Evolutionary conservation across 2,888 invertebrate species (phyloP).

Genomic region (Agrilus mali): DNA sequence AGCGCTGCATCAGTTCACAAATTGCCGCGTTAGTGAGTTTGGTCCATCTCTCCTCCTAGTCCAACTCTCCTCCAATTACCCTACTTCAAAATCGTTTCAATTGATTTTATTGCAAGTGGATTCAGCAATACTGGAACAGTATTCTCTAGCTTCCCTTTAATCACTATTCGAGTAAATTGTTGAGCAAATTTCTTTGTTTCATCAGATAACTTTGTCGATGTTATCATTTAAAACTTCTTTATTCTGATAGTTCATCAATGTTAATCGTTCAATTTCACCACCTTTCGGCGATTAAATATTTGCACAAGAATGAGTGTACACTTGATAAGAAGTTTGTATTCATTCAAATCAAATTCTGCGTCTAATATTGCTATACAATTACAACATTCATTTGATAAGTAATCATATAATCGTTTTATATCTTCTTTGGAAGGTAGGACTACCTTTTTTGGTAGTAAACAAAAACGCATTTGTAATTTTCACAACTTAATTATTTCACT

Average conservation of each 20-base stretch:
- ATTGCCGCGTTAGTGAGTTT: no score
- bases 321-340: slow-evolving; percentile 7
- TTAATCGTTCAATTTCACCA: slow-evolving; percentile 11
- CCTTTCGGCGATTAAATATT: slow-evolving; percentile 12
- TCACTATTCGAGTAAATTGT: slow-evolving; percentile 5
- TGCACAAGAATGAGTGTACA: slow-evolving; percentile 10
- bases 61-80: no score
- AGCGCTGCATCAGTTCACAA: no score
- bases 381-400: slow-evolving; percentile 5
- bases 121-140: slow-evolving; percentile 2
- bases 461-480: no score
- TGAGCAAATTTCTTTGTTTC: slow-evolving; percentile 1
- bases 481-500: no score
- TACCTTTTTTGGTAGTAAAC: no score
- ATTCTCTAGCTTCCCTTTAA: no score
- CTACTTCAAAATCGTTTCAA: slow-evolving; percentile 8
- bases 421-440: slow-evolving; percentile 7
- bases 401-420: slow-evolving; percentile 6
- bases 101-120: slow-evolving; percentile 4
- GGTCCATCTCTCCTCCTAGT: no score
- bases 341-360: slow-evolving; percentile 3
- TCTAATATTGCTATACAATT: slow-evolving; percentile 1
- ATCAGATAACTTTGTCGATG: slow-evolving; percentile 1
- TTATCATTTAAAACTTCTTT: slow-evolving; percentile 4
- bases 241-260: slow-evolving; percentile 7